Percentiles rank a stretch among this genome's conserved stretches.
These are phyloP conservation scores for Eurosta solidaginis DNA, from an alignment of 1,140 invertebrate species.

Conservation along the genomic window DNA sequence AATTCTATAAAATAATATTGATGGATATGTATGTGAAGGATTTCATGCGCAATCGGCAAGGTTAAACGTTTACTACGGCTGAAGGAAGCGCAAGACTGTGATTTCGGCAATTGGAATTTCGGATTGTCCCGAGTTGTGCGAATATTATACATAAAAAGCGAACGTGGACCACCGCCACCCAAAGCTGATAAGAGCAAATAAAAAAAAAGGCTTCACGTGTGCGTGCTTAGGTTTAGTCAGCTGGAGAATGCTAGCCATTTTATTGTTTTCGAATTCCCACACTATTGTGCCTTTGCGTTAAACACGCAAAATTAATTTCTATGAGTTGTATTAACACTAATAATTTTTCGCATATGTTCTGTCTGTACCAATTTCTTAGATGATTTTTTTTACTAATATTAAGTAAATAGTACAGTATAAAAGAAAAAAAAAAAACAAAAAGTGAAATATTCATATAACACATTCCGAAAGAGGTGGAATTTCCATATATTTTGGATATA, in stretches of 20 bases:
- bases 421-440: no score
- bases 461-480: no score
- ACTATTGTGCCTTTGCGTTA: not conserved
- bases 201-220: slow-evolving; percentile 74
- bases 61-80: no score
- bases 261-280: not conserved
- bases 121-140: no score
- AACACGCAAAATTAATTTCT: slow-evolving; percentile 24
- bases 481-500: no score
- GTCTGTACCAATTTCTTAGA: not conserved
- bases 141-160: slow-evolving; percentile 70
- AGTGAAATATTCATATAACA: no score
- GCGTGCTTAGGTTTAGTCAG: slow-evolving; percentile 45
- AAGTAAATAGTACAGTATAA: slow-evolving; percentile 18
- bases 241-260: not conserved
- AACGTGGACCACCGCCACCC: slow-evolving; percentile 75
- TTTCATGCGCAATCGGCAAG: no score
- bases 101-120: no score
- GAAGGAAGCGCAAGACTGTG: no score
- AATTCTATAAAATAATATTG: no score
- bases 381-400: slow-evolving; percentile 3
- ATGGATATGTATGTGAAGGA: no score
- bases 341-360: not conserved
- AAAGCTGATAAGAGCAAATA: slow-evolving; percentile 87
- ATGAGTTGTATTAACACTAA: not conserved